Percentiles rank a stretch among this genome's conserved stretches.
Evolutionary conservation across 2,888 invertebrate species (phyloP).

Genomic region (Zaprionus obscuricornis): DNA sequence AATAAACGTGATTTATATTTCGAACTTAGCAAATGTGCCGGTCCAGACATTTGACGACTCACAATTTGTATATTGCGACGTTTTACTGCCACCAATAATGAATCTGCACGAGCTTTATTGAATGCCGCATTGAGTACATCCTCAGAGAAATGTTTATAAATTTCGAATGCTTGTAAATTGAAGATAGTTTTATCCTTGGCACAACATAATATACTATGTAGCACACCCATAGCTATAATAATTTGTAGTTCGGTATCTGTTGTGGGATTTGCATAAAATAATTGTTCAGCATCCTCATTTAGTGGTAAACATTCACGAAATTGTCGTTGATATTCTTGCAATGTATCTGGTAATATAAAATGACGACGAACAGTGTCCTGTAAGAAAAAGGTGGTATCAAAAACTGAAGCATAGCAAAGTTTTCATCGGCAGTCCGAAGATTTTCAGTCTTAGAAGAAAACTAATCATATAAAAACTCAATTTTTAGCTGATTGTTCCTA

Average conservation of each 20-base stretch:
- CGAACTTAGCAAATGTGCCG: conserved; percentile 83
- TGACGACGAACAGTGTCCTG: conserved; percentile 36
- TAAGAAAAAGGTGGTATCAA: neutral
- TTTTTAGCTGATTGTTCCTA: too few relatives aligned
- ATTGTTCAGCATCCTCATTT: conserved; percentile 58
- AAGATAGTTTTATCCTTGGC: conserved; percentile 86
- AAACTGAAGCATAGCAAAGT: too few relatives aligned
- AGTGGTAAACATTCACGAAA: conserved; percentile 62
- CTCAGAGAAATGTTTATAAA: conserved; percentile 90
- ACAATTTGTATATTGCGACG: conserved; percentile 77
- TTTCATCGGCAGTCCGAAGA: too few relatives aligned
- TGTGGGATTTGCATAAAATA: conserved; percentile 70
- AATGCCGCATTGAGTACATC: conserved; percentile 86
- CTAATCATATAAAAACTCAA: too few relatives aligned
- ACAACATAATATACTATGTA: conserved; percentile 88
- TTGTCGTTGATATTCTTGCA: conserved; percentile 76
- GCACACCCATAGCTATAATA: conserved; percentile 81
- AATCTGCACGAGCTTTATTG: conserved; percentile 85
- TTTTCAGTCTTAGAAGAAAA: too few relatives aligned
- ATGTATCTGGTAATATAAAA: conserved; percentile 78
- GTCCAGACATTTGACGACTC: conserved; percentile 73
- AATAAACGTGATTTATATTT: conserved; percentile 81
- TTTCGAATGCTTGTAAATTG: conserved; percentile 87
- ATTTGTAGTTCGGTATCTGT: conserved; percentile 73
- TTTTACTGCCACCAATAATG: conserved; percentile 85